phyloP scores from a whole-genome alignment of 2,113 vertebrate species.

The Notothenia coriiceps region DNA sequence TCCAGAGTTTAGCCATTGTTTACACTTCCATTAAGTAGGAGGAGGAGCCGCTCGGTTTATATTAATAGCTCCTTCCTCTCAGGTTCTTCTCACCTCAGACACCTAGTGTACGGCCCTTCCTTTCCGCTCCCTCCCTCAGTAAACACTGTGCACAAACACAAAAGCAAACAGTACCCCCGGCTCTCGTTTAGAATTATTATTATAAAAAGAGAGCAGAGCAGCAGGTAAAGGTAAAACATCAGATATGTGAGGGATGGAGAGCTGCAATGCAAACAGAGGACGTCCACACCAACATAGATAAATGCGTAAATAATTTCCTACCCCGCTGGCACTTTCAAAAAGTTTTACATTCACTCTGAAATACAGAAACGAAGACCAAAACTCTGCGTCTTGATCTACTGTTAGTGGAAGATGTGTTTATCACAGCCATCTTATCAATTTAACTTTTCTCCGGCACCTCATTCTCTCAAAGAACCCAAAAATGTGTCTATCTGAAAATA shows the following conservation, averaged over 20 bases:
- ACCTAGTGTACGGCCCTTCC: constrained; percentile 40
- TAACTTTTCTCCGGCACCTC: too few species aligned
- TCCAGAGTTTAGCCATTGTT: constrained; percentile 36
- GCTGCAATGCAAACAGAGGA: constrained; percentile 30
- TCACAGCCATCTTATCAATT: not conserved
- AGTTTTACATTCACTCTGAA: not conserved
- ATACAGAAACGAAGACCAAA: not conserved
- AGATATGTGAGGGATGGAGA: constrained; percentile 14
- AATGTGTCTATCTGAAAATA: not conserved
- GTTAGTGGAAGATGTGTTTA: not conserved
- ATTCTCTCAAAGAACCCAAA: too few species aligned
- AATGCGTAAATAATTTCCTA: not conserved
- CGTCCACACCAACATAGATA: not conserved
- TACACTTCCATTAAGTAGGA: constrained; percentile 48
- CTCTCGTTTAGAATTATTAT: constrained; percentile 10
- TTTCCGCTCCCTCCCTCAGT: constrained; percentile 43
- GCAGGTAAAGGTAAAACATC: constrained; percentile 34
- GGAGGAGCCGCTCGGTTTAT: constrained; percentile 27
- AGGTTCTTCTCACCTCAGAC: constrained; percentile 54
- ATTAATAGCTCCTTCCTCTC: constrained; percentile 56
- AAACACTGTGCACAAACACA: constrained; percentile 28
- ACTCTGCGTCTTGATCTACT: not conserved
- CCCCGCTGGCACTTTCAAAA: not conserved
- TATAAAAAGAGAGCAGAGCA: constrained; percentile 9
- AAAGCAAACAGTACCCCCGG: constrained; percentile 14